Conservation (phyloP, 2,113 vertebrate genomes). For the Mugil cephalus region DNA sequence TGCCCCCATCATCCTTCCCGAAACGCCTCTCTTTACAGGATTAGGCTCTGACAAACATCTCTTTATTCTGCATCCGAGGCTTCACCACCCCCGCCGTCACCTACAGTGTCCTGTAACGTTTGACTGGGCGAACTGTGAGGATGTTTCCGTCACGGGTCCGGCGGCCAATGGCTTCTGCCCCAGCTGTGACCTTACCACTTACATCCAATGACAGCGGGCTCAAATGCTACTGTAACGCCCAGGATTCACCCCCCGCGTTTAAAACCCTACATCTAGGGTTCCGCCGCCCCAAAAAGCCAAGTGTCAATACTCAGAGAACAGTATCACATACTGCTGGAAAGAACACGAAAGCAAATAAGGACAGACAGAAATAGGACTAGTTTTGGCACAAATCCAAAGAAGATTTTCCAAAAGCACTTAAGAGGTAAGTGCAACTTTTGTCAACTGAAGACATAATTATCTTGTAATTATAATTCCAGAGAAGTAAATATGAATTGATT, state of each 20-base stretch:
- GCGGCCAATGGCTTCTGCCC: constrained; percentile 71
- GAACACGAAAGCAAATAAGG: background rate
- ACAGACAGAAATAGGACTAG: background rate
- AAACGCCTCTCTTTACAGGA: constrained; percentile 82
- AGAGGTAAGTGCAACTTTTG: constrained; percentile 49
- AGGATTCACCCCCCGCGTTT: constrained; percentile 60
- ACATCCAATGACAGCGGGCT: constrained; percentile 76
- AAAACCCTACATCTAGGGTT: constrained; percentile 63
- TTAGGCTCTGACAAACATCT: constrained; percentile 81
- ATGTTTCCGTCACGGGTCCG: constrained; percentile 49
- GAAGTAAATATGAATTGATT: background rate
- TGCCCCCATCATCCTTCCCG: constrained; percentile 67
- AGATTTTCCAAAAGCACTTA: constrained; percentile 22
- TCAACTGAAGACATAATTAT: background rate
- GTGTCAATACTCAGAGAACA: constrained; percentile 29
- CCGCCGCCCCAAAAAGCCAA: constrained; percentile 21
- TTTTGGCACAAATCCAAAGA: background rate
- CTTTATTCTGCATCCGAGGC: constrained; percentile 55
- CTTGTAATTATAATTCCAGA: background rate
- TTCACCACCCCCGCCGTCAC: constrained; percentile 19
- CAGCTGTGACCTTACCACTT: constrained; percentile 77
- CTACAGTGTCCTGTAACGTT: constrained; percentile 31
- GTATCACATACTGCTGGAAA: constrained; percentile 6
- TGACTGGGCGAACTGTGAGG: constrained; percentile 29
- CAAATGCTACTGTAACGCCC: constrained; percentile 75